Evolutionary conservation across 1,140 invertebrate species (phyloP).

Genomic region (Galleria mellonella): DNA sequence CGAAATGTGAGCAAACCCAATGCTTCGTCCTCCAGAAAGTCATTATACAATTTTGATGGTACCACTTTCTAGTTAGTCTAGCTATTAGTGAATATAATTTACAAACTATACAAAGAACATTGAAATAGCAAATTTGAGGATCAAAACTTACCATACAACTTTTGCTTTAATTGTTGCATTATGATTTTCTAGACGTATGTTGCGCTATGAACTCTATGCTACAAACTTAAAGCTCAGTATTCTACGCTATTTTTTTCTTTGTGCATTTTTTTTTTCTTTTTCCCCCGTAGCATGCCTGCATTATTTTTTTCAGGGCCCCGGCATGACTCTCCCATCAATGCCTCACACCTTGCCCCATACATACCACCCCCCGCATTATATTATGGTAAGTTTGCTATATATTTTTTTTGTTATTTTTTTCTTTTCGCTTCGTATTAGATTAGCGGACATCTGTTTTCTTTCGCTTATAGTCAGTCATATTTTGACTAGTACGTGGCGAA

Average conservation of each 20-base stretch:
- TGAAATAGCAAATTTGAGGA: not conserved
- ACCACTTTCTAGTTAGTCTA: too few species aligned
- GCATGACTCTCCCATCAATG: slow-evolving; percentile 65
- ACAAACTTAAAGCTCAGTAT: slow-evolving; percentile 16
- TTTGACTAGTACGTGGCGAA: too few species aligned
- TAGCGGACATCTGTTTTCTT: not conserved
- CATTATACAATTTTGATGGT: too few species aligned
- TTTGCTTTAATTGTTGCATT: slow-evolving; percentile 22
- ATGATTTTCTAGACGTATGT: slow-evolving; percentile 7
- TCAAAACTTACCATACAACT: too few species aligned
- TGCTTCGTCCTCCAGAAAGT: too few species aligned
- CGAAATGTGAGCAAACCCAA: too few species aligned
- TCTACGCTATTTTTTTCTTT: slow-evolving; percentile 15
- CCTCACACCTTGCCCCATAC: slow-evolving; percentile 67
- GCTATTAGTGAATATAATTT: too few species aligned
- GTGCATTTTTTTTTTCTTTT: slow-evolving; percentile 30
- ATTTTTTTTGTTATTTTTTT: slow-evolving; percentile 27
- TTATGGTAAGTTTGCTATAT: slow-evolving; percentile 65
- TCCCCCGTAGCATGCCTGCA: slow-evolving; percentile 60
- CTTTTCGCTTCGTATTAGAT: slow-evolving; percentile 11
- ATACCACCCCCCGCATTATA: slow-evolving; percentile 67
- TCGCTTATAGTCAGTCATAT: not conserved
- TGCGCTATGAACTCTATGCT: slow-evolving; percentile 17
- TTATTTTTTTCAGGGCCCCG: slow-evolving; percentile 65
- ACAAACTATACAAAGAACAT: too few species aligned